Percentiles rank a stretch among this genome's conserved stretches.
Evolutionary conservation across 2,113 vertebrate species (phyloP).

Genomic region (Orthonyx spaldingii): DNA sequence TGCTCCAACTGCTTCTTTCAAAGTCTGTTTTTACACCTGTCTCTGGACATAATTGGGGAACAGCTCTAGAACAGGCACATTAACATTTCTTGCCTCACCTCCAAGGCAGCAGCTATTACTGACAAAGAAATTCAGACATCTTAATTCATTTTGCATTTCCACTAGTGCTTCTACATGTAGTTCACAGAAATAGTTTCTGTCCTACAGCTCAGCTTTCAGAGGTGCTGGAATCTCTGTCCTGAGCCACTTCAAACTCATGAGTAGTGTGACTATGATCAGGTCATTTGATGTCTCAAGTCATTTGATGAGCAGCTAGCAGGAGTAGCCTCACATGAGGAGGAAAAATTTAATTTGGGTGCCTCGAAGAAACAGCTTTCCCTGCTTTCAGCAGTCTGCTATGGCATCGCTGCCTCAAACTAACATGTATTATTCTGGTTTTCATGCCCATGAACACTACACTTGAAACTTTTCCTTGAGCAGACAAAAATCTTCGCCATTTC

Average conservation of each 20-base stretch:
- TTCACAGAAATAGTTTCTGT: not conserved
- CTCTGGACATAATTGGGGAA: not conserved
- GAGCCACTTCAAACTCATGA: not conserved
- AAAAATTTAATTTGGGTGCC: not conserved
- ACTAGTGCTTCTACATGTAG: not conserved
- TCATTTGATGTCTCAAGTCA: not conserved
- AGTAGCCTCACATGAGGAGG: not conserved
- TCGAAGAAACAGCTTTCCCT: not conserved
- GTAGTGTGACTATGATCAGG: not conserved
- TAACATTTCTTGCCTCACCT: not conserved
- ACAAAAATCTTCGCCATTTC: not conserved
- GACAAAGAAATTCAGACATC: not conserved
- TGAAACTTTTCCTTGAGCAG: not conserved
- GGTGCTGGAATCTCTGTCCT: not conserved
- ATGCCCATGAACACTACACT: not conserved
- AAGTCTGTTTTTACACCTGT: not conserved
- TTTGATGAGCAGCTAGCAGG: not conserved
- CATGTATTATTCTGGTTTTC: not conserved
- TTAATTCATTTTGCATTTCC: not conserved
- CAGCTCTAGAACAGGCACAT: not conserved
- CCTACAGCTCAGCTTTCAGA: not conserved
- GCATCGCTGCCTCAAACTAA: not conserved
- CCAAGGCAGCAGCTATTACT: not conserved
- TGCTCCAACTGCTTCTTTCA: not conserved
- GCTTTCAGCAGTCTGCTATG: not conserved